These are phyloP conservation scores for Aurelia sp. DNA, from an alignment of 30 jellyfish, hydroid and myxozoan genomes.

Conservation along the genomic window DNA sequence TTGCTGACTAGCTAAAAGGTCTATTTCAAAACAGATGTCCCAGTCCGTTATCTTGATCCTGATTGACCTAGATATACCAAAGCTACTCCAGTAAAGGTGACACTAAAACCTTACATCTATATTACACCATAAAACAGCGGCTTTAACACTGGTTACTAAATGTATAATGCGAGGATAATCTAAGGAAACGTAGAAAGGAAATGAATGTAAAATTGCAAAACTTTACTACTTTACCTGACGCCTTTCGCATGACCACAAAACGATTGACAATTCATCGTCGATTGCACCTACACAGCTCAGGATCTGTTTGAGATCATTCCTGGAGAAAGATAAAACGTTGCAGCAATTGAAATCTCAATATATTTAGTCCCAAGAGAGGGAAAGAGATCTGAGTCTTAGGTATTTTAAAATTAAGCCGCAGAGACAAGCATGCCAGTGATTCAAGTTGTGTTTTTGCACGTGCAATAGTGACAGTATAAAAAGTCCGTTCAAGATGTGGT, in stretches of 20 bases:
- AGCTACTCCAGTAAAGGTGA: neutral
- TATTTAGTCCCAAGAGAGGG: too few species aligned
- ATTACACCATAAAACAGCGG: neutral
- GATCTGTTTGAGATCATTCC: constrained; percentile 75
- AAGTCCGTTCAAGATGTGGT: too few species aligned
- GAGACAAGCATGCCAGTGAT: too few species aligned
- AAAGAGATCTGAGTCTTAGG: too few species aligned
- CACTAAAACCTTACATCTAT: neutral
- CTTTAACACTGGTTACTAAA: neutral
- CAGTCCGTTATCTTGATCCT: neutral
- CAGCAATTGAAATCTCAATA: too few species aligned
- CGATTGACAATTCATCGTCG: constrained; percentile 82
- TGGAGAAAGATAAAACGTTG: neutral
- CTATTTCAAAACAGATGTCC: neutral
- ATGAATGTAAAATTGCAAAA: neutral
- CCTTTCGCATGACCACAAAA: constrained; percentile 92
- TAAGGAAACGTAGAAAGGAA: neutral
- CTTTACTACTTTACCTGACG: constrained; percentile 68
- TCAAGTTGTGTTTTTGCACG: too few species aligned
- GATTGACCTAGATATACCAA: neutral
- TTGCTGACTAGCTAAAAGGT: too few species aligned
- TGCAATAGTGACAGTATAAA: too few species aligned
- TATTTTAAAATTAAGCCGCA: too few species aligned
- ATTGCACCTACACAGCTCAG: constrained; percentile 94
- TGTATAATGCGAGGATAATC: constrained; percentile 5